A percentile compares a stretch with the other conserved stretches of the same genome.
Conservation (phyloP, 2,113 vertebrate species). For the Mormyrus lacerda region DNA sequence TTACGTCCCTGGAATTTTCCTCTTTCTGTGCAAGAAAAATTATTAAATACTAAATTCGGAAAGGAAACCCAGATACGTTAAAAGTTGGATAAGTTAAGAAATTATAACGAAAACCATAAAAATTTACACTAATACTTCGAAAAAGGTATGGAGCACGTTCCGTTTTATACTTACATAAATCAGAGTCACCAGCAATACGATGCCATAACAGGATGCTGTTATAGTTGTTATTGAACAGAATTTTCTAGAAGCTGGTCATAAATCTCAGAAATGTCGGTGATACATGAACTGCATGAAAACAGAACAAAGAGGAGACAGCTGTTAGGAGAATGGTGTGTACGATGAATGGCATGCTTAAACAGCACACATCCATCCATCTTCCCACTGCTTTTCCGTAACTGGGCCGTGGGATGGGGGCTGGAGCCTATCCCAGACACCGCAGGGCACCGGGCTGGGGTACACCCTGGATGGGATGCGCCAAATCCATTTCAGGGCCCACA, state of each 20-base stretch:
- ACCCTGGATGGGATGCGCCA: background rate
- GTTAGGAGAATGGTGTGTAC: background rate
- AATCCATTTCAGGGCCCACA: background rate
- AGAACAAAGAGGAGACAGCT: background rate
- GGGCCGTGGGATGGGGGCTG: background rate
- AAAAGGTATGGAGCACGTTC: background rate
- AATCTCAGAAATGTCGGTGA: background rate
- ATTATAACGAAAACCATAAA: background rate
- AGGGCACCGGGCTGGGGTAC: background rate
- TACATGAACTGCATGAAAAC: constrained; percentile 2
- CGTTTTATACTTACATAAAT: background rate
- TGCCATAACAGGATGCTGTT: background rate
- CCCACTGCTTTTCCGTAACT: background rate
- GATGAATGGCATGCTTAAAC: background rate
- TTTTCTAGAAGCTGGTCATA: background rate
- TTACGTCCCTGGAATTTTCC: background rate
- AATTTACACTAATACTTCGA: background rate
- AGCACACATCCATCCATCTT: background rate
- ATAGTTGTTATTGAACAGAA: constrained; percentile 1
- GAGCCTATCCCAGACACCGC: background rate
- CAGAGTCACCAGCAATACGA: background rate
- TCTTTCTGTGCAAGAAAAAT: background rate
- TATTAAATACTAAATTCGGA: background rate
- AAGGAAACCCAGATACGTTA: background rate
- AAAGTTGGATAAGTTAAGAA: background rate